Percentiles rank a stretch among this genome's conserved stretches.
phyloP scores from a whole-genome alignment of 2,888 invertebrate species.

The Apoderus coryli region DNA sequence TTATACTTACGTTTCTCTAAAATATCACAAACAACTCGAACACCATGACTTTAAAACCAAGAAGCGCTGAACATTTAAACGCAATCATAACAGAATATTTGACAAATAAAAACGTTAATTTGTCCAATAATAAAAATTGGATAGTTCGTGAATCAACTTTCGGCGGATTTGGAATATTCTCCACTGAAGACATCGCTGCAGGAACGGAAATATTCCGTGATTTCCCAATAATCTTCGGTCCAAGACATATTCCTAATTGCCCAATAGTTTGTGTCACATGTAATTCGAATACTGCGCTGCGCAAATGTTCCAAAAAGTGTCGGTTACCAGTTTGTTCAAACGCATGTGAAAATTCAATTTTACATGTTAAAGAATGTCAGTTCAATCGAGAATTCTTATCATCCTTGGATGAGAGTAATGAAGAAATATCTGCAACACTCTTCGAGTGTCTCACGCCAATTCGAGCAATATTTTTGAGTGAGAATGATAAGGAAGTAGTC shows the following conservation, averaged over 20 bases:
- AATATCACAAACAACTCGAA: no score
- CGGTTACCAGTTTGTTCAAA: slow-evolving; percentile 55
- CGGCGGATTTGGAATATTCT: slow-evolving; percentile 59
- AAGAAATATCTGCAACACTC: slow-evolving; percentile 18
- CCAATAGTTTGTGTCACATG: slow-evolving; percentile 53
- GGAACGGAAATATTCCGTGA: slow-evolving; percentile 62
- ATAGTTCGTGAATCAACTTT: slow-evolving; percentile 42
- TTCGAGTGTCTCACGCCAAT: slow-evolving; percentile 33
- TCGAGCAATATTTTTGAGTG: slow-evolving; percentile 30
- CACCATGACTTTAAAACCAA: no score
- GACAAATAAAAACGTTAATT: no score
- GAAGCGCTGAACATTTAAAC: no score
- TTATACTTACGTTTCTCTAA: no score
- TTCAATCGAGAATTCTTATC: slow-evolving; percentile 43
- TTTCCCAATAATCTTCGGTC: slow-evolving; percentile 53
- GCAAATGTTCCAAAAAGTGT: no score
- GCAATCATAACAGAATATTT: no score
- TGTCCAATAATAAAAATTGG: slow-evolving; percentile 42
- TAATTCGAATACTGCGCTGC: no score
- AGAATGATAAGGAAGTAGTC: slow-evolving; percentile 38
- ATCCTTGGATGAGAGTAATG: slow-evolving; percentile 26
- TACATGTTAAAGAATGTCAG: slow-evolving; percentile 50
- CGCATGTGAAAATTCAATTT: slow-evolving; percentile 43
- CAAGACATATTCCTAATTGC: slow-evolving; percentile 39
- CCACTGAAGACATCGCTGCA: slow-evolving; percentile 45